Base-by-base conservation (phyloP, 2,113 vertebrate species). In the Loxodonta africana region DNA sequence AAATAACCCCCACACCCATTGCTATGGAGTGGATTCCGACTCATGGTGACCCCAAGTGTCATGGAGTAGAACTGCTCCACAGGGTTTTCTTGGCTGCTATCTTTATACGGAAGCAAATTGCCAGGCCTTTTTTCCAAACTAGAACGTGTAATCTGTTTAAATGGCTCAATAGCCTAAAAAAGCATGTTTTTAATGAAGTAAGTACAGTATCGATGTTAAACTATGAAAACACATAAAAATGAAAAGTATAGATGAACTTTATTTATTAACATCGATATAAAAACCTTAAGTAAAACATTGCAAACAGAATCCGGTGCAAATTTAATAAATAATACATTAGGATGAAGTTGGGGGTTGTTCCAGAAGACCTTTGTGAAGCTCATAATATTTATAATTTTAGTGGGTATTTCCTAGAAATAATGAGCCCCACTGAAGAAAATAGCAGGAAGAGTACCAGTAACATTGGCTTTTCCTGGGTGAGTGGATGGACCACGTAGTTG, bases 171-270 rank as follows among this genome's bases (percentile, higher is more conserved):
- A 76, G 44, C 65, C 87, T 65, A 21, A 37, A 67, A 74, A 44
- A 44, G 15, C 33, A 12, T 67, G 76, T 11, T 71, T 83, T 76
- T 76, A 83, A 73, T 37, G 46, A 78, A 77, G 18, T 67, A 78
- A 85, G 60, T 77, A 18, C 76, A 91, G 53, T 60, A 88, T n/a
- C 37, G 33, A 69, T 26, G 23, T 88, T 88, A 95, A 83, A 48
- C 21, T 46, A 76, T 74, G 78, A 26, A 21, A 76, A 65, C 53
- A n/a, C 9, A 65, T 26, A 41, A 88, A 76, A 74, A 60, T 60
- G 41, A 83, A 90, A 37, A 60, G 37, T n/a, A 9, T 81, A 65
- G 51, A 62, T 82, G 9, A 91, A 83, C 37, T 37, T 37, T 37
- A 37, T 21, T 77, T 84, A 90, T 53, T 63, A 84, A 44, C 82